Base-by-base conservation (phyloP, 2,797 vertebrate species). In the Acanthurus tractus region DNA sequence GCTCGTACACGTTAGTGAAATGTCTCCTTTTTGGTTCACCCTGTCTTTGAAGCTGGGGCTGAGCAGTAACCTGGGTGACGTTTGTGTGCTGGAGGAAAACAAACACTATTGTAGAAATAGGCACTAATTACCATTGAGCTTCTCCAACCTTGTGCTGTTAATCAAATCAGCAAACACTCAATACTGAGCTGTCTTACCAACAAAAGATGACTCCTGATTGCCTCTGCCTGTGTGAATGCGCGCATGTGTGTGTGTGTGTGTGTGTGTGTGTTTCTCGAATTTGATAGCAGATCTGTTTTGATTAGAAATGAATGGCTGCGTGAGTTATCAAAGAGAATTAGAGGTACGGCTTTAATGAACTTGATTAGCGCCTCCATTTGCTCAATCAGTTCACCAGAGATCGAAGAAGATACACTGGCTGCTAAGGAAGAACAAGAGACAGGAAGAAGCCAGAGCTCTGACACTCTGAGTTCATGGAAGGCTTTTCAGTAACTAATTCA, bases 281-380 rank as follows among this genome's bases (percentile, higher is more conserved):
- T 22, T 79, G 76, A 58, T 74, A 82, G 77, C 20, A 64, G 46
- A 83, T 88, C 74, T 74, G 63, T 64, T 89, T 84, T 88, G 86
- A 89, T 91, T 83, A 74, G 79, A 74, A 81, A 83, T 76, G 63
- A 86, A 86, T 65, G 59, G 53, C 57, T 57, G 44, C 57, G 77
- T 61, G 79, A 86, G 79, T 78, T 65, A 78, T 85, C 65, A 80
- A 42, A 59, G 74, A 68, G 53, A 83, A 76, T 72, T 68, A 74
- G 73, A 82, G 54, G 63, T 75, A 49, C 36, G 1, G 56, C 65
- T 74, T 81, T 83, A 85, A 91, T 73, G 46, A 76, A 85, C 86
- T 84, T 88, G 64, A 88, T 89, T 78, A 89, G 70, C 49, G 46
- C 44, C 42, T 70, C 52, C 40, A 81, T 90, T 91, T 81, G 82